Evolutionary conservation across 2,888 invertebrate genomes (phyloP).

Genomic region (Macropis europaea): DNA sequence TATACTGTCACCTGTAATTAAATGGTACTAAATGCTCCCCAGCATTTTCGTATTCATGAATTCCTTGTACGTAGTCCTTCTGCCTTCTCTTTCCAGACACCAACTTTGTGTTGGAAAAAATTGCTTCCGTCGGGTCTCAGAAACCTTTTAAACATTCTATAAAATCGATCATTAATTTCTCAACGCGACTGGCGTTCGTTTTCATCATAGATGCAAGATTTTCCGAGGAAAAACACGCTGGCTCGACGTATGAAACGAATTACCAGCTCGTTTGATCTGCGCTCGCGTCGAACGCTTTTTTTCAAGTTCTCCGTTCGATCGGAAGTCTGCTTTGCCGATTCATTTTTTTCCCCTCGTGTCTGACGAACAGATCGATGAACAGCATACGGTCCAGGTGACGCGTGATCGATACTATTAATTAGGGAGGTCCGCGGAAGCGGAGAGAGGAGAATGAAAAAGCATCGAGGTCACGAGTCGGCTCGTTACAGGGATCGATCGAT

Average conservation of each 20-base stretch:
- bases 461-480: too few relatives aligned
- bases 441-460: not conserved
- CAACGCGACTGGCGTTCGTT: too few relatives aligned
- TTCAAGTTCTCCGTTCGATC: not conserved
- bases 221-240: not conserved
- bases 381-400: not conserved
- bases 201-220: not conserved
- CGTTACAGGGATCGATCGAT: too few relatives aligned
- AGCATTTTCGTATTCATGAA: constrained; percentile 74
- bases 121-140: too few relatives aligned
- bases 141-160: too few relatives aligned
- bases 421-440: not conserved
- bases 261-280: constrained; percentile 24
- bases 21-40: too few relatives aligned
- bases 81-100: too few relatives aligned
- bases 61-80: constrained; percentile 64
- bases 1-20: too few relatives aligned
- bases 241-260: constrained; percentile 22
- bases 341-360: constrained; percentile 3
- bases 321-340: not conserved
- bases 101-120: too few relatives aligned
- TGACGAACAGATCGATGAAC: not conserved
- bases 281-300: not conserved
- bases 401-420: constrained; percentile 41
- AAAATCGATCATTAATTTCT: too few relatives aligned